Conservation (phyloP, 2,113 vertebrate genomes). For the Accipiter cooperii region DNA sequence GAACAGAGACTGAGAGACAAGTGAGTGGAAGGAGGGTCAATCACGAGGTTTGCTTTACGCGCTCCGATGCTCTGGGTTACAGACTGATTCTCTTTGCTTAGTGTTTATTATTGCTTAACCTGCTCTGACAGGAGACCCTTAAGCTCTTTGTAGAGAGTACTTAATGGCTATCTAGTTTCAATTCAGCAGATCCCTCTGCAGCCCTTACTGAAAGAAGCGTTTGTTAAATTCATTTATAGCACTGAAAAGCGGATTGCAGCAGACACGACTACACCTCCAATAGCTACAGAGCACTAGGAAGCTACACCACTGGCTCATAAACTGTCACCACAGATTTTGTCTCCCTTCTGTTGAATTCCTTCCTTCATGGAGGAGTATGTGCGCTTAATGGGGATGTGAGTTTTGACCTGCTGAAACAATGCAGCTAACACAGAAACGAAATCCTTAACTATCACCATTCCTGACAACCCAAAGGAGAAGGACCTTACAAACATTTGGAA, state of each 20-base stretch:
- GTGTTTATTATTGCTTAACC: background rate
- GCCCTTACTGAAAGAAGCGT: background rate
- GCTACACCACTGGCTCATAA: background rate
- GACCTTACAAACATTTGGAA: background rate
- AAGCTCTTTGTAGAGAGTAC: background rate
- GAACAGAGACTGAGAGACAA: background rate
- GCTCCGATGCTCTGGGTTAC: background rate
- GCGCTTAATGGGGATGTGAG: background rate
- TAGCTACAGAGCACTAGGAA: background rate
- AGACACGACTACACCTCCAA: background rate
- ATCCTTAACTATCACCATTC: background rate
- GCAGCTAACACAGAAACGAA: background rate
- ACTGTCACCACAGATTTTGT: background rate
- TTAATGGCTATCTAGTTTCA: background rate
- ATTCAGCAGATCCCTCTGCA: background rate
- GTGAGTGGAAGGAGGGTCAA: background rate
- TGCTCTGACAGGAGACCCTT: background rate
- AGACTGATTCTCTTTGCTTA: background rate
- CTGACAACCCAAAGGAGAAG: background rate
- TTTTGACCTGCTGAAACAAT: background rate
- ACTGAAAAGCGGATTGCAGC: background rate
- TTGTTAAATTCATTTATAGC: background rate
- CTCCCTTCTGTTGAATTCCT: background rate
- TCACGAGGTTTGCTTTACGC: rapidly evolving
- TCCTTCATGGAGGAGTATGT: background rate